Evolutionary conservation across 2,888 invertebrate genomes (phyloP).

Genomic region (Diaphora mendica): DNA sequence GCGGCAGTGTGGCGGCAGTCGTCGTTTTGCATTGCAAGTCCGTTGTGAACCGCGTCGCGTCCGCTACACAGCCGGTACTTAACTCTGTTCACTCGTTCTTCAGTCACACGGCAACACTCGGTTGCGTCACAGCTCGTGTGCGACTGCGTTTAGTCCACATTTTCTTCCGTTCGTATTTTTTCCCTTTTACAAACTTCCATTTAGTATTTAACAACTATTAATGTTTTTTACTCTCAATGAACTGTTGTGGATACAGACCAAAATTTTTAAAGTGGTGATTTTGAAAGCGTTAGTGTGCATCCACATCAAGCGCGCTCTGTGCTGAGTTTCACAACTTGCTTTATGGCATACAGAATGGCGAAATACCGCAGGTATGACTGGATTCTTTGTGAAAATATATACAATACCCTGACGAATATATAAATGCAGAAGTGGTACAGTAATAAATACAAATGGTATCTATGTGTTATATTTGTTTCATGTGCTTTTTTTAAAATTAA

Average conservation of each 20-base stretch:
- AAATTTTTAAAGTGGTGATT: conserved; percentile 42
- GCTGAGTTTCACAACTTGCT: conserved; percentile 56
- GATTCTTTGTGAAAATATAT: conserved; percentile 16
- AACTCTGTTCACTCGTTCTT: conserved; percentile 61
- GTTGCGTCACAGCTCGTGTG: conserved; percentile 72
- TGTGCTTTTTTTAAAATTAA: background rate
- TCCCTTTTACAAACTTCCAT: conserved; percentile 25
- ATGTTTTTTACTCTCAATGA: conserved; percentile 29
- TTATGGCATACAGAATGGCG: conserved; percentile 72
- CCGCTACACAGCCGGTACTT: conserved; percentile 56
- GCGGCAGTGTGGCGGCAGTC: conserved; percentile 49
- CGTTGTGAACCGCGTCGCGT: conserved; percentile 60
- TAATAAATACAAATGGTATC: background rate
- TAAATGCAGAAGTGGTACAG: background rate
- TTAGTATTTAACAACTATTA: conserved; percentile 24
- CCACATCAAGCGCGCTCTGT: conserved; percentile 53
- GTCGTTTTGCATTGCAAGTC: conserved; percentile 74
- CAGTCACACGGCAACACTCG: conserved; percentile 85
- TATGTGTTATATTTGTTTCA: background rate
- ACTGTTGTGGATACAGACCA: conserved; percentile 31
- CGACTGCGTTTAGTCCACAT: conserved; percentile 48
- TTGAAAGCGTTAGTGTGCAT: conserved; percentile 45
- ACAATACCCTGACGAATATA: background rate
- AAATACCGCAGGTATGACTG: conserved; percentile 76
- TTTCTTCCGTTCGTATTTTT: conserved; percentile 40